Evolutionary conservation across 2,888 invertebrate genomes (phyloP).

Genomic region (Ashinkailepas kermadecensis): DNA sequence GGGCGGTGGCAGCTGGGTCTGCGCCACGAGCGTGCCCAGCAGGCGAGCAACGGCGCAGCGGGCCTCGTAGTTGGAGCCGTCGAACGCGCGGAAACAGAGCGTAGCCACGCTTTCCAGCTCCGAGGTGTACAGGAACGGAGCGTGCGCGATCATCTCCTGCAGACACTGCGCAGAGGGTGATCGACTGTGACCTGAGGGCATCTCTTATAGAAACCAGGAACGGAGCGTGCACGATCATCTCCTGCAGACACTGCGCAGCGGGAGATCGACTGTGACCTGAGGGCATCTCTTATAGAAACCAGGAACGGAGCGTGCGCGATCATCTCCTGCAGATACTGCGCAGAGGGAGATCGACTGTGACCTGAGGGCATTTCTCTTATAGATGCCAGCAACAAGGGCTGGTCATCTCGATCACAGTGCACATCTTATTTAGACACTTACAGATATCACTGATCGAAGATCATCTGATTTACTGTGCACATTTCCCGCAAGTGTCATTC

Average conservation of each 20-base stretch:
- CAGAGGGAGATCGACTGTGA: too few relatives aligned
- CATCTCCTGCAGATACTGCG: slow-evolving; percentile 76
- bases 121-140: slow-evolving; percentile 67
- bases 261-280: too few relatives aligned
- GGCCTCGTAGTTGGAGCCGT: slow-evolving; percentile 85
- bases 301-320: slow-evolving; percentile 72
- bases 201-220: slow-evolving; percentile 50
- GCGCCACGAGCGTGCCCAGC: slow-evolving; percentile 76
- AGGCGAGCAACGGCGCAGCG: slow-evolving; percentile 86
- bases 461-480: too few relatives aligned
- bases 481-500: too few relatives aligned
- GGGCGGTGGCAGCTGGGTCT: slow-evolving; percentile 59
- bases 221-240: slow-evolving; percentile 78
- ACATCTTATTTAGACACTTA: too few relatives aligned
- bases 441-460: too few relatives aligned
- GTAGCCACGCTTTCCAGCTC: slow-evolving; percentile 88
- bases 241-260: slow-evolving; percentile 62
- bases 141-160: slow-evolving; percentile 77
- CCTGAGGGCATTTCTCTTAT: too few relatives aligned
- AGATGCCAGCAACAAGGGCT: too few relatives aligned
- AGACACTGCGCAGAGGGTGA: slow-evolving; percentile 56
- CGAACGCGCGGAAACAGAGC: slow-evolving; percentile 82
- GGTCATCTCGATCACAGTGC: too few relatives aligned
- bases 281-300: slow-evolving; percentile 29
- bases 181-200: too few relatives aligned